Percentiles rank a stretch among this genome's conserved stretches.
These are phyloP conservation scores for Microctonus hyperodae DNA, from an alignment of 2,888 invertebrate genomes.

Conservation along the genomic window DNA sequence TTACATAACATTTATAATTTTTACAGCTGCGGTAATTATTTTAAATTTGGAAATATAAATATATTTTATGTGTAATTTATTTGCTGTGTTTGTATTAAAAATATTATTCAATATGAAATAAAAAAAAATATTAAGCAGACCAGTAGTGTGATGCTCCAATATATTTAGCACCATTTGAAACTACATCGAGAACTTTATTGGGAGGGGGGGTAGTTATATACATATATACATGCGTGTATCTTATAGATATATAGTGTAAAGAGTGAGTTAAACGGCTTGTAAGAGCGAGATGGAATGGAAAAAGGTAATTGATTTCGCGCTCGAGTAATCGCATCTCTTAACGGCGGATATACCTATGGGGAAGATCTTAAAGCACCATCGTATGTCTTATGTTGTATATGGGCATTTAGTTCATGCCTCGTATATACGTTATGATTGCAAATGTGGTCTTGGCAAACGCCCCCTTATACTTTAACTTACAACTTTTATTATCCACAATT, in stretches of 20 bases:
- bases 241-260: slow-evolving; percentile 25
- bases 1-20: too few species aligned
- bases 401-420: slow-evolving; percentile 34
- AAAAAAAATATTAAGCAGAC: too few species aligned
- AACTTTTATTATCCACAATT: background rate
- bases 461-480: slow-evolving; percentile 12
- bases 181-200: too few species aligned
- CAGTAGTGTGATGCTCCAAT: too few species aligned
- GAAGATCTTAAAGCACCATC: slow-evolving; percentile 40
- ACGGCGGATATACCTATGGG: slow-evolving; percentile 37
- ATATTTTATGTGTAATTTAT: too few species aligned
- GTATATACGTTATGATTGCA: slow-evolving; percentile 50
- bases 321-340: slow-evolving; percentile 50
- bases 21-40: too few species aligned
- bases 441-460: slow-evolving; percentile 38
- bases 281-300: slow-evolving; percentile 35
- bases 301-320: slow-evolving; percentile 57
- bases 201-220: too few species aligned
- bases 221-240: too few species aligned
- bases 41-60: too few species aligned
- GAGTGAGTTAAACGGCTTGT: slow-evolving; percentile 27
- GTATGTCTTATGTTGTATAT: slow-evolving; percentile 43
- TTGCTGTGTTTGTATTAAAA: too few species aligned
- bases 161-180: too few species aligned
- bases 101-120: too few species aligned